Percentiles rank a stretch among this genome's conserved stretches.
Conservation (phyloP, 2,797 vertebrate species). For the Dermochelys coriacea region DNA sequence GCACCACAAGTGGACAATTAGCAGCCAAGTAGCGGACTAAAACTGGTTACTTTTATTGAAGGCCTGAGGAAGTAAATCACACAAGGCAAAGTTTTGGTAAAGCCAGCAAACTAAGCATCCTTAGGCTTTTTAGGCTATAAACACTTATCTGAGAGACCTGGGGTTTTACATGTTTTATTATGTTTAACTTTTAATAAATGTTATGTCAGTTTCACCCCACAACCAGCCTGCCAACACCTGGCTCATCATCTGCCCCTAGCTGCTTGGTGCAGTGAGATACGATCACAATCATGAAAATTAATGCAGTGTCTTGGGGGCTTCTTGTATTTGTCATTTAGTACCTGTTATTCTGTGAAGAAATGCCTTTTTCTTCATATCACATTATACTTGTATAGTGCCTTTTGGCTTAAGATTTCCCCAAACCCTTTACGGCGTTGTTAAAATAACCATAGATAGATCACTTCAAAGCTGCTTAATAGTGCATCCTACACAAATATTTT, state of each 20-base stretch:
- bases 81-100: constrained; percentile 53
- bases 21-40: constrained; percentile 70
- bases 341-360: background rate
- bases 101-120: constrained; percentile 56
- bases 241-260: background rate
- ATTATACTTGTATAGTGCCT: background rate
- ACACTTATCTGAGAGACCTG: background rate
- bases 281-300: background rate
- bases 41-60: constrained; percentile 72
- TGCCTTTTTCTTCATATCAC: background rate
- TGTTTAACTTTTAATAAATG: background rate
- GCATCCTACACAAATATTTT: background rate
- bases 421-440: background rate
- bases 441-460: background rate
- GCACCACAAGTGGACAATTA: constrained; percentile 73
- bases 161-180: background rate
- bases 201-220: background rate
- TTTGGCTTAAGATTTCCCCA: background rate
- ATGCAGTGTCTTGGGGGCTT: background rate
- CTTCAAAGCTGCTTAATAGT: background rate
- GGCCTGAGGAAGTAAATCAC: constrained; percentile 68
- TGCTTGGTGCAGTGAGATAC: background rate
- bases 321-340: background rate
- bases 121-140: constrained; percentile 36
- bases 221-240: background rate